Evolutionary conservation across 92 coral and sea anemone genomes (phyloP), one percentile per base, ranked within the genome.

Genomic region (Chrysogorgia sp.): DNA sequence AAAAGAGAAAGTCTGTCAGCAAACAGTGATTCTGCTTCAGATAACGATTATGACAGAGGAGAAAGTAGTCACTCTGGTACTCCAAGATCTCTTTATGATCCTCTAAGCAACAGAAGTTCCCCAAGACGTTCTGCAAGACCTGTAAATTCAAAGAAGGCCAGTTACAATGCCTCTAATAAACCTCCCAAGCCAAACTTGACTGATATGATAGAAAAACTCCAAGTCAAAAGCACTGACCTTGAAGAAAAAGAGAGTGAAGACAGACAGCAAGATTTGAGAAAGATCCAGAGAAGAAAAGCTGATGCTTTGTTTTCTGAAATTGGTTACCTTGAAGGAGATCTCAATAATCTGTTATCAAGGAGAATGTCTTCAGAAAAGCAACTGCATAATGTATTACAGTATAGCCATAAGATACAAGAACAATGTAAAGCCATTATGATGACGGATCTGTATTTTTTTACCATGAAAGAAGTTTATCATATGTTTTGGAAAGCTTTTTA

Each of bases 401-500:
- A 53, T 0, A 91, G 96, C 58, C 83, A 75, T 58, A 90, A 94
- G 81, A 84, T 94, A 22, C 97, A 91, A 77, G 92, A 91, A n/a
- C 75, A 74, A 2, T 89, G 90, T 74, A 88, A 82, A 82, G 90
- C 93, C 17, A 90, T 89, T 4, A 87, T 94, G 74, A 76, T 88
- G 88, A 84, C 89, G n/a, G 98, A 94, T 68, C 76, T 94, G 9
- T 58, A 83, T 17, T 85, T 87, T 35, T 90, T 93, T 21, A 57
- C 87, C 8, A 89, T 88, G 14, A 87, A 89, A 28, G 99, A 96
- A 13, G 84, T 91, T 25, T 92, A 96, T 49, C 97, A 91, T 29
- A 61, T 76, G 12, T 74, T 96, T 2, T 96, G 99, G 99, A 86
- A 82, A 62, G 96, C 90, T 40, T 87, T 96, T 77, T 91, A 96